Evolutionary conservation across 2,888 invertebrate genomes (phyloP), one percentile per base, ranked within the genome.

Genomic region (Troglohyphantes excavatus): DNA sequence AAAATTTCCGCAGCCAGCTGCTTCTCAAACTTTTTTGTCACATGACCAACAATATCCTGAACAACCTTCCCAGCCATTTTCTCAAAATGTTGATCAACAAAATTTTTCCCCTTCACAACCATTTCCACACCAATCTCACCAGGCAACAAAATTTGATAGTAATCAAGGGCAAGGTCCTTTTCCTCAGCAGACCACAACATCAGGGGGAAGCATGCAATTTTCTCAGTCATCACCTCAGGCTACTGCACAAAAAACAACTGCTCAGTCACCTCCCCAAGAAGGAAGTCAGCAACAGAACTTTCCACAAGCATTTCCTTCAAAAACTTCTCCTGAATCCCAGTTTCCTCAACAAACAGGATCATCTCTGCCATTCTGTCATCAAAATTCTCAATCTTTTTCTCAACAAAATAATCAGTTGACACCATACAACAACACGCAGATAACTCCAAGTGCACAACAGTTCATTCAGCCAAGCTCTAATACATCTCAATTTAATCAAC

Each of bases 121-220:
- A 61, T 82, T 72, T 39, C 6, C 59, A 9, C 59, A 70, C 23
- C 82, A 82, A 23, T 68, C 81, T 70, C 29, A 9, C 19, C 68
- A 72, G n/a, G n/a, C 61, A 0, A 29, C 61, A 59, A 89, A 82
- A 70, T 82, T 59, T 70, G 21, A 27, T 29, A 73, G 26, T 81
- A 89, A 89, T 23, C 81, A 81, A 81, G 67, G 33, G 26, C 86
- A 59, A 76, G 61, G 17, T 86, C 33, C 65, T 53, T 81, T 75
- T 17, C n/a, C 81, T 7, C 87, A 65, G 23, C 63, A 73, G 9
- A 23, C 63, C 26, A 19, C 63, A 65, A 29, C 43, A 9, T 61
- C 46, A 29, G 76, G 53, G 9, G 72, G 61, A 19, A 75, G 68
- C 43, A 19, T 82, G 5, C 88, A 82, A 21, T 89, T 82, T 76